Conservation (phyloP, 2,113 vertebrate species). For the Haemorhous mexicanus region DNA sequence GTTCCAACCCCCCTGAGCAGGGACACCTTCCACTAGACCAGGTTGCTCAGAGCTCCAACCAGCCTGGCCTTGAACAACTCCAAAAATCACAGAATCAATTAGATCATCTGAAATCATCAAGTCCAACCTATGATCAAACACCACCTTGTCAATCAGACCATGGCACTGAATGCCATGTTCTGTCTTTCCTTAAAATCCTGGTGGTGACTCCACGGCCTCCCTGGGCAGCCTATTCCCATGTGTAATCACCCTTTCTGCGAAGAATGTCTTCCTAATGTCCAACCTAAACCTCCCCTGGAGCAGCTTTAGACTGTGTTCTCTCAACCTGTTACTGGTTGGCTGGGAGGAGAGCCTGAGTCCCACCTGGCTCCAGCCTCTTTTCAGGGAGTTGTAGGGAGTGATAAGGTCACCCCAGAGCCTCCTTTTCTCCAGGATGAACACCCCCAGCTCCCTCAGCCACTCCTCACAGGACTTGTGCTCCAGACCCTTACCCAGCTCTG, state of each 20-base stretch:
- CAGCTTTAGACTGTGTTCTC: not conserved
- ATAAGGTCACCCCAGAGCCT: not conserved
- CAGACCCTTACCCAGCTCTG: not conserved
- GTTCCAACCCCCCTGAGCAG: rapidly evolving
- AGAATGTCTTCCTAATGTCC: not conserved
- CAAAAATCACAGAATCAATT: not conserved
- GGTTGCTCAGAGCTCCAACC: not conserved
- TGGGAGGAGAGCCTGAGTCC: not conserved
- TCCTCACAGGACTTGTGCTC: not conserved
- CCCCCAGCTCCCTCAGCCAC: not conserved
- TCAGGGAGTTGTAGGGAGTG: not conserved
- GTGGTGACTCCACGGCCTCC: not conserved
- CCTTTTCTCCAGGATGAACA: not conserved
- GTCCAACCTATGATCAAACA: not conserved
- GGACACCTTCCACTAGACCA: not conserved
- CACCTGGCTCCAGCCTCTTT: not conserved
- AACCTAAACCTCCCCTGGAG: not conserved
- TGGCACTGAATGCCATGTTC: not conserved
- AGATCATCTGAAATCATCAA: not conserved
- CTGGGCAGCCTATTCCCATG: not conserved
- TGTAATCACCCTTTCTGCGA: not conserved
- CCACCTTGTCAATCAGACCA: not conserved
- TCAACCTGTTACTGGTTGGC: not conserved
- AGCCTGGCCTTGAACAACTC: not conserved
- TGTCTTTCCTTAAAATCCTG: not conserved